These are phyloP conservation scores for Gryllus bimaculatus DNA, from an alignment of 1,140 invertebrate species.

Conservation along the genomic window DNA sequence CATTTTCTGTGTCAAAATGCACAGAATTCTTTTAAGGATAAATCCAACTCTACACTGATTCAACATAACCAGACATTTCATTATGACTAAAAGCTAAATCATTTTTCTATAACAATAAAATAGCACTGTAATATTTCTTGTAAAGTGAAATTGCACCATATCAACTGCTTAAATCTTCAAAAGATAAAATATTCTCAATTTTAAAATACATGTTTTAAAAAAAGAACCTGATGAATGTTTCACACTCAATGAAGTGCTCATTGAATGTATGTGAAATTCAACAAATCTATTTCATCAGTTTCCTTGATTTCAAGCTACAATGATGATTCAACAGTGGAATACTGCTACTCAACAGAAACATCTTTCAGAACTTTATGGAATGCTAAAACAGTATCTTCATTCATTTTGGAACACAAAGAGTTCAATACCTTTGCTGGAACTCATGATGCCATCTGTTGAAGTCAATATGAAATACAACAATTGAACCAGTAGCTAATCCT, in stretches of 20 bases:
- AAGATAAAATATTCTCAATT: constrained; percentile 6
- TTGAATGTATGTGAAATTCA: neutral
- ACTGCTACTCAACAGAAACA: neutral
- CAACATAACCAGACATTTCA: neutral
- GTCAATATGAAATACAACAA: constrained; percentile 98
- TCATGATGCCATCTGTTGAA: constrained; percentile 99
- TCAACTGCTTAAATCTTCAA: constrained; percentile 1
- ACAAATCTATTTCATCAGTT: constrained; percentile 5
- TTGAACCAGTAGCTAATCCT: constrained; percentile 90
- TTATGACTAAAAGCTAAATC: neutral
- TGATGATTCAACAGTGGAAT: neutral
- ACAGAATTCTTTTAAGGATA: neutral
- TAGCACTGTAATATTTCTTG: neutral
- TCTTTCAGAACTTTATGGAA: neutral
- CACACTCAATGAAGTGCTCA: neutral
- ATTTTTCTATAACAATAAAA: neutral
- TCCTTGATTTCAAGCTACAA: neutral
- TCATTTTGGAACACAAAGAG: neutral
- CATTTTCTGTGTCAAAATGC: neutral
- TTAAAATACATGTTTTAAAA: constrained; percentile 6
- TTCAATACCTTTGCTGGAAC: constrained; percentile 76
- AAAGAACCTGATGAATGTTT: neutral
- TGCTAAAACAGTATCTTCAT: neutral
- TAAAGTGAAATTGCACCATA: constrained; percentile 2
- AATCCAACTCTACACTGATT: neutral